Percentiles rank a stretch among this genome's conserved stretches.
Conservation (phyloP, 2,113 vertebrate species). For the Pollachius pollachius region DNA sequence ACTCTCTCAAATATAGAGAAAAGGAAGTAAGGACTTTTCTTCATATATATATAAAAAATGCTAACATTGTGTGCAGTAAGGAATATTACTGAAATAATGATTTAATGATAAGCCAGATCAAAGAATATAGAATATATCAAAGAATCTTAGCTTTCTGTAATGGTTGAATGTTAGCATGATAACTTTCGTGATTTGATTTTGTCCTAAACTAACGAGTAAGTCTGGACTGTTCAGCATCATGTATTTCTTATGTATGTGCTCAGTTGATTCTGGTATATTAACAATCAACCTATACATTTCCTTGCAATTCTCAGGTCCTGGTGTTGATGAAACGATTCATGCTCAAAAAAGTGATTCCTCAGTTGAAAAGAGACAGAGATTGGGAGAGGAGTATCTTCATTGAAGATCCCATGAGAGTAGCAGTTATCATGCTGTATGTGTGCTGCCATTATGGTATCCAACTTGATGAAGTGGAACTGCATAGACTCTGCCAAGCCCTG, state of each 20-base stretch:
- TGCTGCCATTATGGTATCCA: constrained; percentile 17
- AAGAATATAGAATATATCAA: no score
- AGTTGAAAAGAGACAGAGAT: constrained; percentile 36
- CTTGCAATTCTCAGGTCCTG: constrained; percentile 51
- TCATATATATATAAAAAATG: no score
- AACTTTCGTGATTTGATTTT: no score
- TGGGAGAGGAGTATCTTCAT: constrained; percentile 26
- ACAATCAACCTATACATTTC: neutral
- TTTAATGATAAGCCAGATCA: no score
- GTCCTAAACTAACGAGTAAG: no score
- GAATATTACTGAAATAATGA: no score
- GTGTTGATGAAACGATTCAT: constrained; percentile 63
- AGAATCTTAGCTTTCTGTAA: no score
- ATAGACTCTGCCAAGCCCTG: constrained; percentile 55
- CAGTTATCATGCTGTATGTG: constrained; percentile 58
- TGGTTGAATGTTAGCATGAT: no score
- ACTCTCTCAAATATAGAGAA: constrained; percentile 34
- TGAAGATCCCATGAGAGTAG: constrained; percentile 53
- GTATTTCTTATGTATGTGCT: no score
- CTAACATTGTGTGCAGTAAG: no score
- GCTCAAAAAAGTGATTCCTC: constrained; percentile 46
- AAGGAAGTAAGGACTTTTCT: constrained; percentile 80
- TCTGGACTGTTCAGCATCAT: no score
- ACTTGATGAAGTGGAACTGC: constrained; percentile 12
- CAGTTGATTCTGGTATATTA: neutral